Evolutionary conservation across 2,888 invertebrate species (phyloP), one percentile per base, ranked within the genome.

Genomic region (Dorcus hopei): DNA sequence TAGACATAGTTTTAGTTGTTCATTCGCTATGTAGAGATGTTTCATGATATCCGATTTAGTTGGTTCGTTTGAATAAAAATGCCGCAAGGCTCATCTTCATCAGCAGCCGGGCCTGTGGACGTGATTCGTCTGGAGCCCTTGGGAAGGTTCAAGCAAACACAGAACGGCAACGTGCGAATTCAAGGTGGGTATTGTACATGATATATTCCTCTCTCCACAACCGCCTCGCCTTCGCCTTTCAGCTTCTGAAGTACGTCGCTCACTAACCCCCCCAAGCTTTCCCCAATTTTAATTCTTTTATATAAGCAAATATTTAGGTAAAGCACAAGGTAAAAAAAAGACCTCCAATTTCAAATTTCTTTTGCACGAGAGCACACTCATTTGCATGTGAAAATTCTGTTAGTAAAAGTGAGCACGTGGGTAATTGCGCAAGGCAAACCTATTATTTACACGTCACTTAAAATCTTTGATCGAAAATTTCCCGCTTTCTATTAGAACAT

Each of bases 51-150:
- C 55, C 60, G 49, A 55, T 54, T 63, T 66, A 60, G 60, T 65
- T 59, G 63, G 62, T 63, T 64, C 57, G 61, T 59, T 60, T 45
- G 66, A 58, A 59, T 52, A 56, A 61, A 57, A n/a, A 76, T 76
- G 76, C 73, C 74, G 52, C 71, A 73, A 69, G 72, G 69, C 62
- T 68, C 72, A 49, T 67, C 71, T 55, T 70, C 75, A 52, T 63
- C 73, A 43, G 53, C 47, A 23, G 47, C 49, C n/a, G 66, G 59
- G 41, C 54, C 64, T 14, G 68, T 69, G 80, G 85, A 85, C 75
- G 81, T 83, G 65, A 86, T 86, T 68, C 83, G 83, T 64, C 83
- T 86, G 83, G 85, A 86, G 77, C 85, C 85, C 6, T 80, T 86
- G 75, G 85, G 85, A 74, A 83, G 83, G 65, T 85, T 83, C 74